Evolutionary conservation across 2,113 vertebrate genomes (phyloP), one percentile per base, ranked within the genome.

Genomic region (Neodon shergylaensis): DNA sequence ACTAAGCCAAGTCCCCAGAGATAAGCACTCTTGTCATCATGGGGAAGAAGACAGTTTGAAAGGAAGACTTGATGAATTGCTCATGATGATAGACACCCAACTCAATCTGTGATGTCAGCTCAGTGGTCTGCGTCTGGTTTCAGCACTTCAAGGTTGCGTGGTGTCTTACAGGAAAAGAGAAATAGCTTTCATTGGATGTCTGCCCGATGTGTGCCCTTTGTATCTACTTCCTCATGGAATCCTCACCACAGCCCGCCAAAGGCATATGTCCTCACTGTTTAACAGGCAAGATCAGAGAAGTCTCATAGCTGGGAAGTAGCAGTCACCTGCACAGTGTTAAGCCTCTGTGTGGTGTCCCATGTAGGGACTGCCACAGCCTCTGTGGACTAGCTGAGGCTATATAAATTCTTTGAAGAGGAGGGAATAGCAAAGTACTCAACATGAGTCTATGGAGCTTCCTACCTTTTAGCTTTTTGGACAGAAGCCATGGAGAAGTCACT

Each of bases 111-210:
- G 42, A 36, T 74, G 74, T 94, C 44, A 89, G 83, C 65, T 90
- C 61, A 85, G 0, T 54, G 74, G 19, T 68, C 49, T 96, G 87
- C 54, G 16, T 92, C 72, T 95, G 47, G 81, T 95, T 97, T 97
- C 85, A 92, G 84, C 52, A 36, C 33, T 95, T 81, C 95, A 1
- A 93, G 70, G 72, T 42, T 74, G 63, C 49, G 58, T 36, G 28
- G 17, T 49, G 36, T 90, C n/a, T 95, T 97, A 97, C 63, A 94
- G 96, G 95, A 97, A 98, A 96, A 91, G 85, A 96, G 96, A 96
- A 98, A 95, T 97, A 83, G 94, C 66, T 88, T 81, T 85, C 52
- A 47, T 86, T 94, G 73, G 66, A 19, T 78, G 68, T 81, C 73
- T 95, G 31, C 42, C 66, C 1, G 42, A 63, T 66, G 47, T 44